Evolutionary conservation across 2,113 vertebrate species (phyloP).

Genomic region (Mesoclemmys tuberculata): DNA sequence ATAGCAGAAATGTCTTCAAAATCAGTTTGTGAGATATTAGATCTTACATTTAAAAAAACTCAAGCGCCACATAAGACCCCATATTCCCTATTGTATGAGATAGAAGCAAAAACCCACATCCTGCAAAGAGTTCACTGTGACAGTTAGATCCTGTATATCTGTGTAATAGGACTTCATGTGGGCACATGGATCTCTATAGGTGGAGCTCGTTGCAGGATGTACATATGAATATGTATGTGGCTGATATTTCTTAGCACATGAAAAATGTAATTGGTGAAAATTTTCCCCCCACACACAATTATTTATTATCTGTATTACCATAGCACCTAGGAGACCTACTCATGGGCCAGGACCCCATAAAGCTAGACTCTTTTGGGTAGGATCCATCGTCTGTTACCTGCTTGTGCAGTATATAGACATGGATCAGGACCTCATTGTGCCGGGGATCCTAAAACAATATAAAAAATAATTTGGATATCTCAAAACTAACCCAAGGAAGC

Average conservation of each 20-base stretch:
- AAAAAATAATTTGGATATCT: background rate
- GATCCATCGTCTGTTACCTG: background rate
- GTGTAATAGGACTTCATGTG: background rate
- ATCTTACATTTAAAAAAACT: background rate
- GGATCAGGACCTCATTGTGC: background rate
- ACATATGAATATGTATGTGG: no score
- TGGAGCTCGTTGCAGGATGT: fast-evolving
- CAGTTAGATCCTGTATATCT: background rate
- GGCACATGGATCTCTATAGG: background rate
- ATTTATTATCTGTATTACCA: background rate
- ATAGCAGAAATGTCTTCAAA: background rate
- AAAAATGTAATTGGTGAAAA: background rate
- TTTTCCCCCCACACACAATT: background rate
- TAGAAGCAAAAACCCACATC: background rate
- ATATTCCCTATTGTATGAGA: background rate
- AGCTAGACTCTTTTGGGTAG: background rate
- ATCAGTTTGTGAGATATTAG: background rate
- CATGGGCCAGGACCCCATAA: background rate
- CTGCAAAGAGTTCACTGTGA: background rate
- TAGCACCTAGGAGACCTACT: background rate
- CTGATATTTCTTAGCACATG: background rate
- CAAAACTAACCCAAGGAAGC: fast-evolving
- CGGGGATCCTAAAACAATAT: background rate
- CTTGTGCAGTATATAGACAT: background rate
- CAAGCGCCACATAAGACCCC: background rate